Conservation (phyloP, 2,113 vertebrate species). For the Xenotilapia caudafasciata region DNA sequence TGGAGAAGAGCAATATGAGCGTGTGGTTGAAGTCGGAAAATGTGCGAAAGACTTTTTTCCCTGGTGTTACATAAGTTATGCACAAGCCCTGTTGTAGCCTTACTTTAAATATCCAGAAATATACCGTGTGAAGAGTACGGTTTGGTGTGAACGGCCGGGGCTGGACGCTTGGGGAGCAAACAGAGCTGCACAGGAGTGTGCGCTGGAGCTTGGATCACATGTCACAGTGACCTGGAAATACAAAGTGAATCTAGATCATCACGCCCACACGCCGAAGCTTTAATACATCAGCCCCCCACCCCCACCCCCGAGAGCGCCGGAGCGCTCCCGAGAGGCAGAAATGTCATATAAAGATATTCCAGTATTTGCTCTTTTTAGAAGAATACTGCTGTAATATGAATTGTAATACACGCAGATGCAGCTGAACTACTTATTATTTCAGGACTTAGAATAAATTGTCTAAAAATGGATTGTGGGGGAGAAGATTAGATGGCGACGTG, state of each 20-base stretch:
- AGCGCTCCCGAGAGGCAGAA: slow-evolving; percentile 2
- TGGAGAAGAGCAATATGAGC: neutral
- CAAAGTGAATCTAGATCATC: slow-evolving; percentile 29
- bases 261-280: slow-evolving; percentile 9
- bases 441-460: neutral
- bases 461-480: slow-evolving; percentile 12
- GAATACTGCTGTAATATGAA: neutral
- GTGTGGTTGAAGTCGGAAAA: neutral
- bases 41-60: neutral
- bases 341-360: slow-evolving; percentile 9
- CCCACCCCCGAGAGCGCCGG: neutral
- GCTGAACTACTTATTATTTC: neutral
- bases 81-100: neutral
- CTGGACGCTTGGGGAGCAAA: neutral
- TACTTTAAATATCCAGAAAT: neutral
- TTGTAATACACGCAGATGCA: neutral
- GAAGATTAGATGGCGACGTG: neutral
- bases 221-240: slow-evolving; percentile 38
- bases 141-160: neutral
- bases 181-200: neutral
- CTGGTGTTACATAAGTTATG: neutral
- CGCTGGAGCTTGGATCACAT: neutral
- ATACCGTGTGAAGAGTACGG: rapidly evolving
- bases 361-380: neutral
- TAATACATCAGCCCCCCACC: neutral